These are phyloP conservation scores for Eurystomus glaucurus DNA, from an alignment of 2,797 vertebrate genomes.

Conservation along the genomic window DNA sequence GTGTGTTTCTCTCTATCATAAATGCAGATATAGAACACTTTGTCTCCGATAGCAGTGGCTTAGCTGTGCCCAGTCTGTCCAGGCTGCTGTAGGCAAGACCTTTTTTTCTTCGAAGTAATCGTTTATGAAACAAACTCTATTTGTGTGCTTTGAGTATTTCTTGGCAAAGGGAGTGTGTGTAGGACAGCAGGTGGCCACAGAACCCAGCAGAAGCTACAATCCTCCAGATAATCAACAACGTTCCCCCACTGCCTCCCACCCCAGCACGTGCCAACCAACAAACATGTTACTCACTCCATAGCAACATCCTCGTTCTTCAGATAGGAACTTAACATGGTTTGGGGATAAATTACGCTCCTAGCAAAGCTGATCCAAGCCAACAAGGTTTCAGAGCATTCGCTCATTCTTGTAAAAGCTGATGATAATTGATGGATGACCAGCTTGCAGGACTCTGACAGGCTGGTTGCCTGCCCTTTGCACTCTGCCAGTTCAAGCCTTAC, in stretches of 20 bases:
- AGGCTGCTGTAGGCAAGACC: background rate
- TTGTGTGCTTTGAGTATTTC: background rate
- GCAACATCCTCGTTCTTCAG: slow-evolving; percentile 66
- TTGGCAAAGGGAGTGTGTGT: slow-evolving; percentile 2
- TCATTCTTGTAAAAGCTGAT: slow-evolving; percentile 89
- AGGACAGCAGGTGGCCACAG: slow-evolving; percentile 43
- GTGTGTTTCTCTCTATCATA: background rate
- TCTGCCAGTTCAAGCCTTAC: slow-evolving; percentile 94
- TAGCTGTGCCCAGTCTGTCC: background rate
- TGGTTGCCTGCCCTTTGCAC: slow-evolving; percentile 95
- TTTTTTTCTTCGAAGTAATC: background rate
- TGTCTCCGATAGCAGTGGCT: background rate
- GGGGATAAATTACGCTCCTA: slow-evolving; percentile 80
- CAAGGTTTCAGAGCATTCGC: slow-evolving; percentile 84
- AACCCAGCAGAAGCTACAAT: slow-evolving; percentile 56
- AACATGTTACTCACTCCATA: slow-evolving; percentile 54
- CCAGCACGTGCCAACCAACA: slow-evolving; percentile 55
- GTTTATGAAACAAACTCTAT: slow-evolving; percentile 28
- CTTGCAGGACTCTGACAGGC: slow-evolving; percentile 90
- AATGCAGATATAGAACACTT: background rate
- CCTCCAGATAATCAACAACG: slow-evolving; percentile 20
- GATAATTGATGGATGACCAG: slow-evolving; percentile 96
- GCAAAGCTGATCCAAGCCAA: slow-evolving; percentile 84
- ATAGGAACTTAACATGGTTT: slow-evolving; percentile 74
- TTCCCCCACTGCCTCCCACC: background rate